phyloP scores from a whole-genome alignment of 2,888 invertebrate genomes.

The Pristionchus japonicus region DNA sequence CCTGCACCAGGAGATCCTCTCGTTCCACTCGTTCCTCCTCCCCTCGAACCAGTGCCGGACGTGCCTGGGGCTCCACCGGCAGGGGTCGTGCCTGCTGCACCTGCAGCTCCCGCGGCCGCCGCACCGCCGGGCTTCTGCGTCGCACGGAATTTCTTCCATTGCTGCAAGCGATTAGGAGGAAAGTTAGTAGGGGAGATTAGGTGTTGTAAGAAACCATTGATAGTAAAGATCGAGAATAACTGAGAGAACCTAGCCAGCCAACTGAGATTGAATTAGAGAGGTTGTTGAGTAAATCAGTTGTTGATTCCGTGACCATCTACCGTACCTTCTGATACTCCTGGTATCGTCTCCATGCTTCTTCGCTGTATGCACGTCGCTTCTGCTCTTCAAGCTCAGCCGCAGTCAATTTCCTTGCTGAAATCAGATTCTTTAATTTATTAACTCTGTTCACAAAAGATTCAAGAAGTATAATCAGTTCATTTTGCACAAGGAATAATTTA shows the following conservation, averaged over 20 bases:
- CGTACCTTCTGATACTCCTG: constrained; percentile 72
- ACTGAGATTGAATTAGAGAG: neutral
- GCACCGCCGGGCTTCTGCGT: constrained; percentile 53
- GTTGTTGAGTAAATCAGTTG: neutral
- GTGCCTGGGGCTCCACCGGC: neutral
- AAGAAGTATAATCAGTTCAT: neutral
- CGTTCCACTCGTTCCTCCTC: neutral
- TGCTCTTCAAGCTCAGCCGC: constrained; percentile 68
- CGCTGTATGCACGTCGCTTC: constrained; percentile 71
- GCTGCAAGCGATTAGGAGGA: constrained; percentile 58
- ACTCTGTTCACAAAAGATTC: neutral
- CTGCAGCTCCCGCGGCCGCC: neutral
- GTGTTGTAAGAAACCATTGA: neutral
- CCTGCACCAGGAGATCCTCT: neutral
- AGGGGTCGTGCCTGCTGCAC: too few relatives aligned
- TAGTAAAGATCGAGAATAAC: constrained; percentile 1
- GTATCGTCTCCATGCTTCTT: constrained; percentile 73
- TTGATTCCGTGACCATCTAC: neutral
- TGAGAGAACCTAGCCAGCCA: neutral
- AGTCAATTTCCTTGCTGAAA: constrained; percentile 59
- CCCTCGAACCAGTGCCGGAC: neutral
- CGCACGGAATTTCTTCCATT: constrained; percentile 74
- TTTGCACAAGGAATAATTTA: neutral
- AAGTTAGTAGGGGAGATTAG: neutral
- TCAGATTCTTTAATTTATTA: neutral